Base-by-base conservation (phyloP, 2,888 invertebrate genomes). In the Lomographa bimaculata region DNA sequence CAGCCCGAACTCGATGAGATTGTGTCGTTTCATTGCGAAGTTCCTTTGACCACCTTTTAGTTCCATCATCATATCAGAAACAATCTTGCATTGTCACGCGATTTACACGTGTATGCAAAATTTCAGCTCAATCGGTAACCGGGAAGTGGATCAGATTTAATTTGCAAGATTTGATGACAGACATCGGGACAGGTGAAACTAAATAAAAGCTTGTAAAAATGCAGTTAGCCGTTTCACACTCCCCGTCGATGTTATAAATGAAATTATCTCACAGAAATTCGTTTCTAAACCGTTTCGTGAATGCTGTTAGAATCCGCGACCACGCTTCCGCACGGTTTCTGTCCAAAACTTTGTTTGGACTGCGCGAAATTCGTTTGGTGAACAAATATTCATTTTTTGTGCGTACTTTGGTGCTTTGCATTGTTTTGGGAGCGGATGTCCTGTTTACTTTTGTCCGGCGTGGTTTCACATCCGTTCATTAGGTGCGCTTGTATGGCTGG, bases 391-490 rank as follows among this genome's bases (percentile, higher is more conserved):
- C 65, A 67, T 71, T 66, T 71, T 75, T 72, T 56, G 57, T 58
- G 32, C 58, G 59, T 61, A 54, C 55, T 46, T 56, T 64, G 53
- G 61, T 64, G 67, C 66, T 70, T 67, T 64, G 68, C 76, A 77
- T 76, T 78, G 77, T 77, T 77, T 77, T 69, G 59, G 60, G 66
- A 74, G 57, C 78, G 77, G 71, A 76, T 68, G 66, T 76, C 75
- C 76, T 74, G 76, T 71, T 68, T 70, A 69, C 68, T 70, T 70
- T 72, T 64, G 66, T 69, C 57, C 57, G 60, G 54, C 60, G 59
- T 53, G 58, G 59, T 71, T 66, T 60, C 59, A 50, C 48, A 46
- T 39, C 35, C 45, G 45, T 54, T 51, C 49, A 54, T 52, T 51
- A 54, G 64, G 56, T 55, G 46, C 57, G 49, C 64, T 57, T 69